Percentiles rank a stretch among this genome's conserved stretches.
Evolutionary conservation across 2,113 vertebrate species (phyloP).

Genomic region (Paraplagusia blochii): DNA sequence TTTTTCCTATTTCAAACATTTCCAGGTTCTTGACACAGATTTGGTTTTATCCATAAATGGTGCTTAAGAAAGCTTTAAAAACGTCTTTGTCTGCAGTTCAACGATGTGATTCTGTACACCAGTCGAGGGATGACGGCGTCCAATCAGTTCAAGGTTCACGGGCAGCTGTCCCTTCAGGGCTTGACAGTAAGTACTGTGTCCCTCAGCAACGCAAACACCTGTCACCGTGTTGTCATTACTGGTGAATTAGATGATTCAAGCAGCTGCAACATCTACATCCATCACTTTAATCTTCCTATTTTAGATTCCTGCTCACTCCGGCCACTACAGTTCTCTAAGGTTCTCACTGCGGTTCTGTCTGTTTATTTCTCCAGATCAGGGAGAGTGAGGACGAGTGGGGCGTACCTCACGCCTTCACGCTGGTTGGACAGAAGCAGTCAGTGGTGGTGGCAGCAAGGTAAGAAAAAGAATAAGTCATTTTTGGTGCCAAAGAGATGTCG

Average conservation of each 20-base stretch:
- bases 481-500: no score
- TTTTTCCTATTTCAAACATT: no score
- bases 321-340: conserved; percentile 44
- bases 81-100: conserved; percentile 81
- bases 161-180: conserved; percentile 87
- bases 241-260: conserved; percentile 35
- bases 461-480: neutral
- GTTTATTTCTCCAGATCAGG: conserved; percentile 79
- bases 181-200: conserved; percentile 86
- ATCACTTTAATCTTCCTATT: conserved; percentile 48
- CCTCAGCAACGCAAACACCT: conserved; percentile 5
- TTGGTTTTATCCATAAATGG: no score
- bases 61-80: no score
- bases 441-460: conserved; percentile 94
- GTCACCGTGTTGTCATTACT: conserved; percentile 44
- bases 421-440: conserved; percentile 88
- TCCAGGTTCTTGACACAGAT: no score
- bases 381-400: conserved; percentile 97
- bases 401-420: conserved; percentile 90
- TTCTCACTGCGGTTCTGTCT: conserved; percentile 34
- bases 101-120: conserved; percentile 89
- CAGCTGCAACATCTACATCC: conserved; percentile 15
- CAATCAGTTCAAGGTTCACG: conserved; percentile 96
- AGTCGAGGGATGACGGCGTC: conserved; percentile 90
- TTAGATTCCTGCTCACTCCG: conserved; percentile 54